Evolutionary conservation across 2,797 vertebrate species (phyloP), one percentile per base, ranked within the genome.

Genomic region (Psittacula derbiana): DNA sequence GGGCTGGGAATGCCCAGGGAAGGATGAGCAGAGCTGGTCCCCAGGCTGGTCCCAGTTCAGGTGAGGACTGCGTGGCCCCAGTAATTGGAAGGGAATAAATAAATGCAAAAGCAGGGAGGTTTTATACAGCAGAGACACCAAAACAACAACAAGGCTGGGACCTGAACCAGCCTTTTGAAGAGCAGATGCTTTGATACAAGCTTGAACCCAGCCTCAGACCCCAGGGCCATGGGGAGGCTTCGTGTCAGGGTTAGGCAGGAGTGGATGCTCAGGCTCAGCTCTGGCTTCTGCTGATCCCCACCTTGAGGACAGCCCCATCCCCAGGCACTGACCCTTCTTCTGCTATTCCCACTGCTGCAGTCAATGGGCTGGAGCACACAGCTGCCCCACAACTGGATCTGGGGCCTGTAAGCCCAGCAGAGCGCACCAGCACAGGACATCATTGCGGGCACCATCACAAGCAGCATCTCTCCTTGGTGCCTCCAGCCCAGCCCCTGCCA

Each of bases 401-500:
- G 71, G 50, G 52, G 55, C 46, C 57, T 16, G 8, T 50, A 69
- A 86, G 71, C 46, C 12, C n/a, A 52, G 30, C 24, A 72, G n/a
- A 27, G 11, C 19, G 40, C 49, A 38, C 12, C 46, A 76, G 40
- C 16, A 57, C 18, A 69, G 36, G 25, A 85, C 62, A 76, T 24
- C 30, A 17, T 8, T 7, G 60, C 0, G 0, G 70, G 30, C 27
- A 76, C 13, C 55, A 73, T 5, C 60, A 62, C 1, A 2, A 94
- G 16, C 43, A 46, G 44, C 44, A 85, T 69, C 46, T 17, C 78
- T 36, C 21, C 66, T 57, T 1, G 36, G 21, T 17, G 15, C 72
- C 66, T 27, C 31, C 16, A 4, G 25, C 0, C 49, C 38, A 58
- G 36, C 5, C 12, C 41, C 65, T 0, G 0, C 13, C 2, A 8